Base-by-base conservation (phyloP, 1,140 invertebrate genomes). In the Scaptomyza montana region DNA sequence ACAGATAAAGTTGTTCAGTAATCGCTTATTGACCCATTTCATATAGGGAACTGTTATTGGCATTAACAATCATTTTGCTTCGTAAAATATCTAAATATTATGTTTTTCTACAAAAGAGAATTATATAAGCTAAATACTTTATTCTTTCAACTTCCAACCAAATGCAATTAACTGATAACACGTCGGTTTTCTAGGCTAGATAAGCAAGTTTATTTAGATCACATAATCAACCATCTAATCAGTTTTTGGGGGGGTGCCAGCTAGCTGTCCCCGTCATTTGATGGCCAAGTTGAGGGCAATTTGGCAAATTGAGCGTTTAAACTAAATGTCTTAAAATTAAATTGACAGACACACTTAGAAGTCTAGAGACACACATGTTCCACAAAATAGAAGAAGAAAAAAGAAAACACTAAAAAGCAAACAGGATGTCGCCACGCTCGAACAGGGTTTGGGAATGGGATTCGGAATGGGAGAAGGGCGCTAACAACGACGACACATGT, bases 11-110 rank as follows among this genome's bases (percentile, higher is more conserved):
- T 45, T 54, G 41, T 33, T 30, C 21, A 45, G 82, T 78, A 82
- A 86, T 81, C 87, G 76, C 82, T 73, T 84, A 77, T 82, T 86
- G 82, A 86, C 82, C 82, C 62, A 87, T 57, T 86, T 86, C 61
- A 36, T 9, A 49, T n/a, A 45, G 53, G 49, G 60, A 36, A 78
- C 45, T 13, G 39, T 19, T 57, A 65, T 71, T 55, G 50, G 36
- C 76, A 79, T 45, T 19, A 61, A 41, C 6, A 45, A 16, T 50
- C 16, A 16, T 16, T 16, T 16, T 16, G 16, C 16, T n/a, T n/a
- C n/a, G n/a, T n/a, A n/a, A n/a, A 16, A 16, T 16, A 16, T 16
- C 0, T 1, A 16, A 16, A 16, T 16, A 16, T 16, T 16, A 16
- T 16, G 16, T 16, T 16, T 16, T 16, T 16, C 16, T 87, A 78